These are phyloP conservation scores for Arizona elegans DNA, from an alignment of 2,113 vertebrate species.

Conservation along the genomic window DNA sequence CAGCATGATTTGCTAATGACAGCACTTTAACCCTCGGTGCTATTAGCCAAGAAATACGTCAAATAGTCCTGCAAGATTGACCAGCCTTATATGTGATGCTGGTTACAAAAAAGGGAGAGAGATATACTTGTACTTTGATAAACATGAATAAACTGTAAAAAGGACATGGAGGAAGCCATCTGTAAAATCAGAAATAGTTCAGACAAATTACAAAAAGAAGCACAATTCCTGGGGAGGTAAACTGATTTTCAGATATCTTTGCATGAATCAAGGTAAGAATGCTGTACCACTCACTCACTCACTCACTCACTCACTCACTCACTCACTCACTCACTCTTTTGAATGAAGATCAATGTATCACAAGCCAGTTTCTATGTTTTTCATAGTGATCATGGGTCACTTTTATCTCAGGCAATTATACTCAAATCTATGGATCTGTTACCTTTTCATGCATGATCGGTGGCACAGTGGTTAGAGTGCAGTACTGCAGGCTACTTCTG, in stretches of 20 bases:
- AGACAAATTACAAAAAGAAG: neutral
- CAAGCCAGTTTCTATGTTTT: neutral
- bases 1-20: neutral
- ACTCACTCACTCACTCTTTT: neutral
- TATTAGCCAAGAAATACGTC: neutral
- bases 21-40: neutral
- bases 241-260: neutral
- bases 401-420: neutral
- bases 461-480: too few species aligned
- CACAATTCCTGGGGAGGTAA: neutral
- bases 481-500: too few species aligned
- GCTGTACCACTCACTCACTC: neutral
- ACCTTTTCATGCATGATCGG: neutral
- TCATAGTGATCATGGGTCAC: neutral
- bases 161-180: neutral
- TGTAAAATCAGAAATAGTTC: neutral
- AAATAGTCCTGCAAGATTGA: neutral
- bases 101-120: neutral
- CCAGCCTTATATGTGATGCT: neutral
- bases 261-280: neutral
- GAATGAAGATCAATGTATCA: neutral
- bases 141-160: neutral
- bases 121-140: neutral
- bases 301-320: neutral
- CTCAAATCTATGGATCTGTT: neutral